Percentiles rank a stretch among this genome's conserved stretches.
Conservation (phyloP, 2,797 vertebrate genomes). For the Gobionotothen gibberifrons region DNA sequence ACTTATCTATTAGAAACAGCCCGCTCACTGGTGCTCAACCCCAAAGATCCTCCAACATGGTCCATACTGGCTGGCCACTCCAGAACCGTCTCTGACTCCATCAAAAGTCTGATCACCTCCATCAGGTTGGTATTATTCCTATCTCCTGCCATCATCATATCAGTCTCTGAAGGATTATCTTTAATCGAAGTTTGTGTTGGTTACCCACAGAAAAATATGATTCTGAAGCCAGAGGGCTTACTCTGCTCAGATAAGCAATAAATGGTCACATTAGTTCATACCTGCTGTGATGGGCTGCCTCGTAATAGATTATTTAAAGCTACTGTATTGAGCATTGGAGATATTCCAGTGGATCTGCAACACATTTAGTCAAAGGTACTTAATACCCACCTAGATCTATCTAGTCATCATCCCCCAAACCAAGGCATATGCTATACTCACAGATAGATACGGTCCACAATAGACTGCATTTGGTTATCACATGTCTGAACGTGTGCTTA, state of each 20-base stretch:
- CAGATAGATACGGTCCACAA: background rate
- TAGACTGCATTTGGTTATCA: too few species aligned
- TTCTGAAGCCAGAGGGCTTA: conserved; percentile 27
- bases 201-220: conserved; percentile 25
- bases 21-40: conserved; percentile 95
- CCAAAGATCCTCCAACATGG: conserved; percentile 97
- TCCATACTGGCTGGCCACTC: conserved; percentile 96
- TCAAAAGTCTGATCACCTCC: conserved; percentile 98
- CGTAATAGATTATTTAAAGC: conserved; percentile 37
- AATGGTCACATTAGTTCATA: conserved; percentile 53
- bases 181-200: conserved; percentile 15
- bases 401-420: conserved; percentile 26
- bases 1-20: conserved; percentile 93
- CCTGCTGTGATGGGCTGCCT: conserved; percentile 45
- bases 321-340: conserved; percentile 27
- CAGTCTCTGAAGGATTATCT: conserved; percentile 45
- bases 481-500: too few species aligned
- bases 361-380: conserved; percentile 22
- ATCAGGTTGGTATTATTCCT: conserved; percentile 88
- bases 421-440: background rate
- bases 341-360: conserved; percentile 23
- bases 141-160: background rate
- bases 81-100: conserved; percentile 96
- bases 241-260: conserved; percentile 45
- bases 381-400: conserved; percentile 13